These are phyloP conservation scores for Leptopilina drosophilae DNA, from an alignment of 2,888 invertebrate species.

Conservation along the genomic window DNA sequence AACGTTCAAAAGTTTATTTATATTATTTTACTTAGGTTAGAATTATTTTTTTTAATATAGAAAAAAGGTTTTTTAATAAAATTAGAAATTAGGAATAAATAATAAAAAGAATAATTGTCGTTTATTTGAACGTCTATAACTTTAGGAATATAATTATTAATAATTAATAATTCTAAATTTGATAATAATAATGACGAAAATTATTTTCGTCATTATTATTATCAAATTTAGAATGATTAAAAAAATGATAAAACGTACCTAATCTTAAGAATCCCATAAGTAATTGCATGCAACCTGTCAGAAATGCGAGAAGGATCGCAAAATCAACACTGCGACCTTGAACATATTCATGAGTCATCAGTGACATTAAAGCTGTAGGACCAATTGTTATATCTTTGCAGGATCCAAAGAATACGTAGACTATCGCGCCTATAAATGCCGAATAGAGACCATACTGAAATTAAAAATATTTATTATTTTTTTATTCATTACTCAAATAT, in stretches of 20 bases:
- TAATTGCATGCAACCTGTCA: constrained; percentile 89
- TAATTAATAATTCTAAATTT: no score
- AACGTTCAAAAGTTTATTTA: no score
- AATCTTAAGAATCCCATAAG: constrained; percentile 89
- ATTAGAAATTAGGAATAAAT: no score
- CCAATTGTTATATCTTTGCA: constrained; percentile 92
- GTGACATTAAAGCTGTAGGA: constrained; percentile 95
- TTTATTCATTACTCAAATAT: background rate
- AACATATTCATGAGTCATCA: constrained; percentile 91
- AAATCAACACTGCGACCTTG: constrained; percentile 85
- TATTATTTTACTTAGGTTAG: no score
- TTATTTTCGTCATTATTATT: no score
- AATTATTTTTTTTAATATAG: no score
- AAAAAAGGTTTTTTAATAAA: no score
- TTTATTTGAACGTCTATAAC: no score
- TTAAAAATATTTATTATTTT: background rate
- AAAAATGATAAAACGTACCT: constrained; percentile 77
- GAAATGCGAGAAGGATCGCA: constrained; percentile 89
- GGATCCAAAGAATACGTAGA: constrained; percentile 93
- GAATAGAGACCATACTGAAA: constrained; percentile 95
- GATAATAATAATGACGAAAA: no score
- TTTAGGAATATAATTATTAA: no score
- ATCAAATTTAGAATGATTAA: no score
- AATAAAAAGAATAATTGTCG: no score
- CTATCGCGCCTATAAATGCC: constrained; percentile 94